Base-by-base conservation (phyloP, 2,888 invertebrate genomes). In the Caenorhabditis sinica region DNA sequence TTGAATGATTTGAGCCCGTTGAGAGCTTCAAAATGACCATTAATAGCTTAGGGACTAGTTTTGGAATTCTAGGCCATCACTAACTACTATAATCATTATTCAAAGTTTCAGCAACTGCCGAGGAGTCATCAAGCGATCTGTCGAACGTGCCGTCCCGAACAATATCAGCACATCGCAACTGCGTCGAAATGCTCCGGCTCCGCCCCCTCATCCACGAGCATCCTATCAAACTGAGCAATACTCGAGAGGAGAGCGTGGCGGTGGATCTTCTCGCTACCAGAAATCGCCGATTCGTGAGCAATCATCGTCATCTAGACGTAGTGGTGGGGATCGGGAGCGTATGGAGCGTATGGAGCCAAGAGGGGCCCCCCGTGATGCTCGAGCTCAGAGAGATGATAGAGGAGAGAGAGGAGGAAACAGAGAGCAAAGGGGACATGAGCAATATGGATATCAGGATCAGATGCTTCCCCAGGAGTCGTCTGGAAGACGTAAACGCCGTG, bases 111-210 rank as follows among this genome's bases (percentile, higher is more conserved):
- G 79, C 40, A 56, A 56, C 17, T 79, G 79, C 43, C 63, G 79
- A 28, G 76, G 68, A 2, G 56, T 68, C 4, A 63, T 69, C 45
- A 61, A 72, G 20, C 63, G 84, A 60, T 76, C 76, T 17, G 76
- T 80, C 17, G 84, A 84, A 40, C 71, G 84, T 17, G 13, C 43
- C 20, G 43, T 81, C 30, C 68, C 80, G n/a, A 76, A 61, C 60
- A 83, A 68, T 36, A 81, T 80, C 9, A 71, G 76, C 51, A 84
- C 84, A 15, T 84, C 84, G 20, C 58, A 72, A n/a, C 71, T 81
- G 8, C 49, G 49, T 49, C 49, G 49, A 0, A 49, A 49, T 20
- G 49, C 49, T 49, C 20, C 49, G 6, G 20, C n/a, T 8, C n/a
- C n/a, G 6, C 20, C 40, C 11, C 11, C 36, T 40, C 13, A 9